Percentiles rank a stretch among this genome's conserved stretches.
These are phyloP conservation scores for Nipponacmea schrenckii DNA, from an alignment of 2,888 invertebrate genomes.

Conservation along the genomic window DNA sequence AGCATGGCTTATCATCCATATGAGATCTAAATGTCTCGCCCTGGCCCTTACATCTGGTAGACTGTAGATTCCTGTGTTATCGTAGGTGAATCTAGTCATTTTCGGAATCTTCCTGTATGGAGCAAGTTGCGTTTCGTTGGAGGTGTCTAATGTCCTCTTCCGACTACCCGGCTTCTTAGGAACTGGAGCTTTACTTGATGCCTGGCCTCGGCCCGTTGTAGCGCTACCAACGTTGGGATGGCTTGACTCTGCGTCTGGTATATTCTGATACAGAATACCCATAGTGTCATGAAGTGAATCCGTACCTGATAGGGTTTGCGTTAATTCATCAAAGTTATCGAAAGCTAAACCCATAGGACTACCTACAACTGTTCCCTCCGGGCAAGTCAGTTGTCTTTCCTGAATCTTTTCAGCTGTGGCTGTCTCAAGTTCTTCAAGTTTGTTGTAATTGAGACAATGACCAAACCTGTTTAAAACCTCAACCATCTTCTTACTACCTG, in stretches of 20 bases:
- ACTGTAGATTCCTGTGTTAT: neutral
- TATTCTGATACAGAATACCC: constrained; percentile 29
- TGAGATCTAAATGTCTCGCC: constrained; percentile 10
- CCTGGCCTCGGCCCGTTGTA: neutral
- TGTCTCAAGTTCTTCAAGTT: constrained; percentile 23
- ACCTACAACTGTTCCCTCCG: constrained; percentile 16
- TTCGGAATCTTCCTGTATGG: constrained; percentile 22
- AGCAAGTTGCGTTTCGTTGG: neutral
- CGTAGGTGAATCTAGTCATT: constrained; percentile 18
- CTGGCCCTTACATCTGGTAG: neutral
- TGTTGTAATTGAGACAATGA: constrained; percentile 21
- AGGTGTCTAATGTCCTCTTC: neutral
- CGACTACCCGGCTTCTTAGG: neutral
- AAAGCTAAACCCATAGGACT: constrained; percentile 9
- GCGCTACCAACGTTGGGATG: neutral
- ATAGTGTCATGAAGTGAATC: constrained; percentile 29
- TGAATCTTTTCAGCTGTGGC: constrained; percentile 13
- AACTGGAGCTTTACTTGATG: too few species aligned
- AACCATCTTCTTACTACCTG: constrained; percentile 27
- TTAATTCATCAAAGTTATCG: constrained; percentile 27
- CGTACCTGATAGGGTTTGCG: constrained; percentile 23
- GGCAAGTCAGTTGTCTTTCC: constrained; percentile 3
- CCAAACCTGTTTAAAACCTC: constrained; percentile 24
- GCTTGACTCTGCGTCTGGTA: too few species aligned
- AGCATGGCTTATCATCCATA: constrained; percentile 27